Conservation (phyloP, 2,888 invertebrate genomes). For the Syrphus vitripennis region DNA sequence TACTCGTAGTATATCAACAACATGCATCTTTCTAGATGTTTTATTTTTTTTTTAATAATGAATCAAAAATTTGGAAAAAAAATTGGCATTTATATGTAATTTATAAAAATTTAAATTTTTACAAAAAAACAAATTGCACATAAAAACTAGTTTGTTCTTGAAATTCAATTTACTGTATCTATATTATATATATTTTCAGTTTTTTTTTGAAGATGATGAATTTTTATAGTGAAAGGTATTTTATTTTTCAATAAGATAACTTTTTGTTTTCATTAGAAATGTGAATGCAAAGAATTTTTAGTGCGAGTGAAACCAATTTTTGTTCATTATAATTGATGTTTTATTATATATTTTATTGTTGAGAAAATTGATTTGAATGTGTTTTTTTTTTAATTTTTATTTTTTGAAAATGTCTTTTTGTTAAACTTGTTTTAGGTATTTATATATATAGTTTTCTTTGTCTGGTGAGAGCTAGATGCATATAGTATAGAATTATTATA, state of each 20-base stretch:
- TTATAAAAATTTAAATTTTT: background rate
- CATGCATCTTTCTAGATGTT: background rate
- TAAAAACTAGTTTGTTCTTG: slow-evolving; percentile 27
- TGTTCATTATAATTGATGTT: slow-evolving; percentile 45
- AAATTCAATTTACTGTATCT: background rate
- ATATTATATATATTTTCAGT: background rate
- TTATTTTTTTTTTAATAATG: no score
- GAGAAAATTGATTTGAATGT: slow-evolving; percentile 37
- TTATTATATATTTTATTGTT: slow-evolving; percentile 5
- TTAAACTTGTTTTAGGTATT: background rate
- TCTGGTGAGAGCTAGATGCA: slow-evolving; percentile 68
- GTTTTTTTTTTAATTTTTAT: background rate
- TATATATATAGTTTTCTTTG: background rate
- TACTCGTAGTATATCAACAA: background rate
- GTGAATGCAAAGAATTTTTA: slow-evolving; percentile 55
- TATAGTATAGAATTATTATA: slow-evolving; percentile 35
- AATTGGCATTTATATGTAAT: background rate
- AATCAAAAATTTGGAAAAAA: background rate
- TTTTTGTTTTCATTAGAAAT: slow-evolving; percentile 18
- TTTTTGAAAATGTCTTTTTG: slow-evolving; percentile 24
- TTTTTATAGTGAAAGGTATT: slow-evolving; percentile 25
- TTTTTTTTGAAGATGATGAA: slow-evolving; percentile 27
- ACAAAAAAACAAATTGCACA: slow-evolving; percentile 52
- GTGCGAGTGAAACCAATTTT: slow-evolving; percentile 70
- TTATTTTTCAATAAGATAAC: background rate